These are phyloP conservation scores for Gymnocheta viridis DNA, from an alignment of 2,888 invertebrate genomes.

Conservation along the genomic window DNA sequence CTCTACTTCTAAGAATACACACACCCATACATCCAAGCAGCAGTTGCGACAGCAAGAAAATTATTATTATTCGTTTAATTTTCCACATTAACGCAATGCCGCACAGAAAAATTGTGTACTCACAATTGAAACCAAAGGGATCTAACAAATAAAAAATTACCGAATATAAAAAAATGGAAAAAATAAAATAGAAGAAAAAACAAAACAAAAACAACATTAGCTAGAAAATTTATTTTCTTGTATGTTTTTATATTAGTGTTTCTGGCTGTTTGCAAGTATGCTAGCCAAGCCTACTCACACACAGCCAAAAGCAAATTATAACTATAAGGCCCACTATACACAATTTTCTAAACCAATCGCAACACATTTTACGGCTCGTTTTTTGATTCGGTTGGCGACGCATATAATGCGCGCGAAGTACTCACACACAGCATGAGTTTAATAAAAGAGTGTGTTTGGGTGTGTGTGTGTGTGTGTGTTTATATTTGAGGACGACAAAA, in stretches of 20 bases:
- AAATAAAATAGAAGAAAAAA: conserved; percentile 38
- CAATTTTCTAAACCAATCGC: conserved; percentile 81
- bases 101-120: conserved; percentile 8
- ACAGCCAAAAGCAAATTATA: conserved; percentile 72
- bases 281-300: conserved; percentile 79
- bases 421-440: conserved; percentile 26
- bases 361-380: conserved; percentile 71
- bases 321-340: conserved; percentile 68
- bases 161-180: conserved; percentile 33
- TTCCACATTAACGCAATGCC: conserved; percentile 65
- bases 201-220: conserved; percentile 24
- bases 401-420: conserved; percentile 71
- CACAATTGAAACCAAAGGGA: conserved; percentile 2
- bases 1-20: background rate
- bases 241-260: conserved; percentile 13
- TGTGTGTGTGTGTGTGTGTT: conserved; percentile 12
- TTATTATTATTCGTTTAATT: conserved; percentile 59
- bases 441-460: background rate
- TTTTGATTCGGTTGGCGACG: conserved; percentile 70
- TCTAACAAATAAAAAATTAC: conserved; percentile 21
- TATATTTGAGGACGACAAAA: background rate
- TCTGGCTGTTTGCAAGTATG: conserved; percentile 31
- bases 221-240: conserved; percentile 41
- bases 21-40: background rate
- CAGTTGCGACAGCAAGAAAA: conserved; percentile 24